Base-by-base conservation (phyloP, 2,797 vertebrate species). In the Halcyon leucocephala region DNA sequence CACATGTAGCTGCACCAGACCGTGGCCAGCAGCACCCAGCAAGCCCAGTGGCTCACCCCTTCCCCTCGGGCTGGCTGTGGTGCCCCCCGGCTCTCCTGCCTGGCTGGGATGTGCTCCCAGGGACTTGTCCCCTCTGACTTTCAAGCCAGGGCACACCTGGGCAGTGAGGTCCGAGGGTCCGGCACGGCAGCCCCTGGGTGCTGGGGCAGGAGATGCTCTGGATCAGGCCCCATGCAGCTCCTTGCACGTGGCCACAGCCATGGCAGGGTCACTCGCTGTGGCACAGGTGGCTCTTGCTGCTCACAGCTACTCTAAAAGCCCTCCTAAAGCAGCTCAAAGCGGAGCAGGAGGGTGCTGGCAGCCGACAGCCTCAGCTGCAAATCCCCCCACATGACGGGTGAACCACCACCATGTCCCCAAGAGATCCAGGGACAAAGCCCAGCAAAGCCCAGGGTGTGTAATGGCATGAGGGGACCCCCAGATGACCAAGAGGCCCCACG, bases 321-420 rank as follows among this genome's bases (percentile, higher is more conserved):
- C 10, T 42, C 83, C 39, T 49, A 25, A 8, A 18, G 15, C 1
- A 4, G 12, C 22, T 19, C 55, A 2, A 26, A 51, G 41, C 1
- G 0, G 48, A 58, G 49, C 35, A 39, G 31, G 14, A 37, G 6
- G 12, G 18, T 44, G 25, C 48, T 41, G 48, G 73, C 16, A 20
- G 24, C n/a, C 22, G 1, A 5, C 25, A 71, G 33, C 33, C 33
- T 58, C 44, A 0, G 1, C 46, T 18, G 16, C 41, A 51, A 31
- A 35, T 2, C 35, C 8, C 54, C 49, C 13, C 2, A 0, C 10
- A 7, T 19, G 52, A 17, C 12, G 46, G 24, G n/a, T 44, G 29
- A 73, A 31, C 29, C 7, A 10, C 17, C 2, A 1, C 26, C 2
- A 0, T 7, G 10, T 24, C 41, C 20, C 61, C 2, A 0, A 17